Base-by-base conservation (phyloP, 2,797 vertebrate species). In the Spinibarbus caldwelli region DNA sequence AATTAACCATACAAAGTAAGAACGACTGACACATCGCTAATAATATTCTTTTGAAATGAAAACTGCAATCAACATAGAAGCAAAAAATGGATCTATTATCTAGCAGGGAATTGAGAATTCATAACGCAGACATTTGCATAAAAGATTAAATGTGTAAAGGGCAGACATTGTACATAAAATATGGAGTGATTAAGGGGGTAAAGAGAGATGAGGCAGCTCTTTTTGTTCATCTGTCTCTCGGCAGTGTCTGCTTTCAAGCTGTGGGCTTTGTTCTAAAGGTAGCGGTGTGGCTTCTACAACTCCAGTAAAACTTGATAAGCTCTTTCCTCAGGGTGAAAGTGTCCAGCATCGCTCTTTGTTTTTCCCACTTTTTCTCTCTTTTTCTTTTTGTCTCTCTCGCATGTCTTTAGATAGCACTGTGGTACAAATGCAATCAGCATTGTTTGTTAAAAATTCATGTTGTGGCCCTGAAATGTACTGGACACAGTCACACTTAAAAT, bases 221-320 rank as follows among this genome's bases (percentile, higher is more conserved):
- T 72, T 34, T 38, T 87, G 45, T 79, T 71, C 43, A 8, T 7
- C 41, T 85, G 73, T 78, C 21, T 52, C 17, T 85, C 26, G 2
- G 43, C 66, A 78, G 83, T 66, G 38, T 79, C 67, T 83, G 66
- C 43, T 87, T 87, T 73, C 86, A 72, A 10, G 57, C 83, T 78
- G 43, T 82, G 73, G 43, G 57, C 57, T 85, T 85, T 83, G 10
- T 73, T 85, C 78, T 72, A n/a, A 29, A 78, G 64, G 54, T 54
- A 85, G 10, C 11, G 12, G 29, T 78, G 52, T 62, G 70, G 36
- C 23, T 67, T 73, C 67, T 7, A 73, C 34, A 57, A 84, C 82
- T 71, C 52, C 1, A 71, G 52, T 68, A 57, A 54, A 41, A 78
- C 12, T 29, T 84, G 82, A 78, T 70, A 78, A 70, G 47, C 38